These are phyloP conservation scores for Cabera pusaria DNA, from an alignment of 2,888 invertebrate species.

Conservation along the genomic window DNA sequence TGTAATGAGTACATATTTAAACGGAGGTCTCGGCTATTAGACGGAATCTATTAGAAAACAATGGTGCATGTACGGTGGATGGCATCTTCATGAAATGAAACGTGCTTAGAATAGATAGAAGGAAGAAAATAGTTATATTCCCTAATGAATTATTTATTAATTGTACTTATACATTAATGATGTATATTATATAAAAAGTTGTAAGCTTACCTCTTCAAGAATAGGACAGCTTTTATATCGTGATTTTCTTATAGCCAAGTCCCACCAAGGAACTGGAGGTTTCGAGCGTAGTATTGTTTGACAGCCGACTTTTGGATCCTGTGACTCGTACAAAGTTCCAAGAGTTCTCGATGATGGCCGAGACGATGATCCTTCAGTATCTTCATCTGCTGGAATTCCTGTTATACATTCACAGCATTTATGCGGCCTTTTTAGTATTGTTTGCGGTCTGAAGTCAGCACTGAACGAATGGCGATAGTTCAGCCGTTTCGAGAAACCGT, in stretches of 20 bases:
- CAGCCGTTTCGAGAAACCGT: constrained; percentile 73
- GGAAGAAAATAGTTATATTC: constrained; percentile 12
- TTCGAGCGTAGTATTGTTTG: constrained; percentile 86
- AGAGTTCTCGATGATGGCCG: constrained; percentile 66
- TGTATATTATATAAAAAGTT: constrained; percentile 1
- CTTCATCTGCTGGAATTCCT: constrained; percentile 68
- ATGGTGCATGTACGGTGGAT: constrained; percentile 19
- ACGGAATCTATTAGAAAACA: constrained; percentile 17
- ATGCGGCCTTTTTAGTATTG: constrained; percentile 62
- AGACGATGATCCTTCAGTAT: constrained; percentile 51
- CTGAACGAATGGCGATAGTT: constrained; percentile 79
- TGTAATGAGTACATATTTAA: constrained; percentile 13
- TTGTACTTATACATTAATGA: constrained; percentile 10
- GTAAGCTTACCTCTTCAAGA: constrained; percentile 84
- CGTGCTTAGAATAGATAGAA: constrained; percentile 16
- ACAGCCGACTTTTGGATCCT: constrained; percentile 87
- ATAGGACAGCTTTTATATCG: constrained; percentile 93
- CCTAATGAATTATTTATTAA: constrained; percentile 24
- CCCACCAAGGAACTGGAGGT: constrained; percentile 94
- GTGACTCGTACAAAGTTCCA: constrained; percentile 76
- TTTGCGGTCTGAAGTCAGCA: constrained; percentile 66
- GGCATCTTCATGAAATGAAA: constrained; percentile 15
- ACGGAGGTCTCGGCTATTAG: constrained; percentile 5
- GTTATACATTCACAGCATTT: constrained; percentile 79
- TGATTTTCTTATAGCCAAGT: constrained; percentile 90